Evolutionary conservation across 2,113 vertebrate species (phyloP).

Genomic region (Heptranchias perlo): DNA sequence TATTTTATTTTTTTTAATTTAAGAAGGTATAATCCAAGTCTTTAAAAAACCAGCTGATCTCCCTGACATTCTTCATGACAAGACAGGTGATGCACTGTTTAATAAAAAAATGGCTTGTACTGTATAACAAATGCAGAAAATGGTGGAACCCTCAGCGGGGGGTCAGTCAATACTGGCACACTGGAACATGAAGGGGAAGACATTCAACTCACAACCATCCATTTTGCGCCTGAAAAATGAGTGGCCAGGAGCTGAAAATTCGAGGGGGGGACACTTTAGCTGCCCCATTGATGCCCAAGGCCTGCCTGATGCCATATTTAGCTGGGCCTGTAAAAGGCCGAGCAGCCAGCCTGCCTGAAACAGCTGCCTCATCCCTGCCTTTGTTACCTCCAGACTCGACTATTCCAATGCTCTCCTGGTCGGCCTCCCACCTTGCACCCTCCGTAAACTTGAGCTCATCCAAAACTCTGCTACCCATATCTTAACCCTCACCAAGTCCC

Average conservation of each 20-base stretch:
- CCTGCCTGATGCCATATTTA: background rate
- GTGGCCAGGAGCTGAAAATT: background rate
- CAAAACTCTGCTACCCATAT: no score
- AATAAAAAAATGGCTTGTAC: background rate
- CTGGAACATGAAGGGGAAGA: background rate
- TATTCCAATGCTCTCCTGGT: no score
- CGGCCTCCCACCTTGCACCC: no score
- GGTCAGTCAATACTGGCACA: background rate
- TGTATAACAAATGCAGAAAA: background rate
- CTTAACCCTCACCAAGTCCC: no score
- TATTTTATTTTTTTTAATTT: background rate
- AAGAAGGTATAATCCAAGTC: background rate
- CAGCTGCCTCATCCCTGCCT: no score
- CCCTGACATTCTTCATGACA: background rate
- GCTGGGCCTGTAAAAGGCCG: background rate
- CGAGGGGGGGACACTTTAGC: background rate
- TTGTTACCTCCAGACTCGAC: no score
- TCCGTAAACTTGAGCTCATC: no score
- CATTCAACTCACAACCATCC: background rate
- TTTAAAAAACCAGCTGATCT: background rate
- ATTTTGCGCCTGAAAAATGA: background rate
- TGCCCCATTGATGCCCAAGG: background rate
- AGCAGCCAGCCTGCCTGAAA: background rate
- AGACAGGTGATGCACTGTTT: background rate
- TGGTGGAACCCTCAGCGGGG: background rate